Evolutionary conservation across 2,113 vertebrate species (phyloP).

Genomic region (Clarias gariepinus): DNA sequence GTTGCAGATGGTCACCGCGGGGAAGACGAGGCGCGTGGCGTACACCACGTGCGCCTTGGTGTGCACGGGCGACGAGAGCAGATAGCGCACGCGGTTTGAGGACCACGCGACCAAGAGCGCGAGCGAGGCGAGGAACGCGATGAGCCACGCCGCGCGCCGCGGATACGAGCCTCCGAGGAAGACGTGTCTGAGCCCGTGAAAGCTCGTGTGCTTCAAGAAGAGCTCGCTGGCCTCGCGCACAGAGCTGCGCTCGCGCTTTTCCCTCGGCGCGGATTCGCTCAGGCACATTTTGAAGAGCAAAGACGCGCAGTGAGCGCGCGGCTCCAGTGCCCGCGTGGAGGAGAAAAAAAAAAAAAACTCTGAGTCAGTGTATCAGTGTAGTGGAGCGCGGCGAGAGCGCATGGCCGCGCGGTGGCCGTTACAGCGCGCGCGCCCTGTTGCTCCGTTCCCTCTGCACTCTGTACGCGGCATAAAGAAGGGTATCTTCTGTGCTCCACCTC

Average conservation of each 20-base stretch:
- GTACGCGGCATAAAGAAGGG: not conserved
- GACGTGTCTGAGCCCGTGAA: conserved; percentile 76
- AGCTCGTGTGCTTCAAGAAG: conserved; percentile 73
- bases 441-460: not conserved
- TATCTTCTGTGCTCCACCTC: not conserved
- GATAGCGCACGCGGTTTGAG: conserved; percentile 76
- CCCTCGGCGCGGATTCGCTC: conserved; percentile 49
- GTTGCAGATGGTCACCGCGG: conserved; percentile 82
- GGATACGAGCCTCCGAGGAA: conserved; percentile 76
- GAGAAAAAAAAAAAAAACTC: not conserved
- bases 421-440: conserved; percentile 30
- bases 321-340: not conserved
- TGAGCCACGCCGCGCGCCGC: conserved; percentile 75
- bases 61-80: conserved; percentile 78
- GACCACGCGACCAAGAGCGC: conserved; percentile 79
- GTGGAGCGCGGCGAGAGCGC: conserved; percentile 19
- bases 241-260: conserved; percentile 62
- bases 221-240: conserved; percentile 71
- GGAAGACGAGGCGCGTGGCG: conserved; percentile 77
- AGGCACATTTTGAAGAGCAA: conserved; percentile 24
- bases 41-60: conserved; percentile 81
- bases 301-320: not conserved
- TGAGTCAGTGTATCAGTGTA: not conserved
- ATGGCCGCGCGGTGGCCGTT: conserved; percentile 26
- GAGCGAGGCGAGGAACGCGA: conserved; percentile 72